Percentiles rank a stretch among this genome's conserved stretches.
Evolutionary conservation across 2,888 invertebrate genomes (phyloP).

Genomic region (Nowickia ferox): DNA sequence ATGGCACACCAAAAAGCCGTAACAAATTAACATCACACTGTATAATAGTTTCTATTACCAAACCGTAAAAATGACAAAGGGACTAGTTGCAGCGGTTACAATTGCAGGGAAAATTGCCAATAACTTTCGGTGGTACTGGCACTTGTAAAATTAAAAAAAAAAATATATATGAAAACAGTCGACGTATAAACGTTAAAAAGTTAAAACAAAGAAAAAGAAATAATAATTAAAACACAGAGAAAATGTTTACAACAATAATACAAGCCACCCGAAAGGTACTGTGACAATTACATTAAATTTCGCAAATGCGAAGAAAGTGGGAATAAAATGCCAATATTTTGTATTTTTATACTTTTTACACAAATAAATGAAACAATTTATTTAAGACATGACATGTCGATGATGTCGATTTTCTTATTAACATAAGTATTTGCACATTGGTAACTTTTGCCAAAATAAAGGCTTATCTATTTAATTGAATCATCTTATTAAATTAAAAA

Average conservation of each 20-base stretch:
- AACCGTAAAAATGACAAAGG: slow-evolving; percentile 3
- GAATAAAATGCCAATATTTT: no score
- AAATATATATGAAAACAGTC: slow-evolving; percentile 34
- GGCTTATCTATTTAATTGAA: neutral
- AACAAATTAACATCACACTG: slow-evolving; percentile 47
- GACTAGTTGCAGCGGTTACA: slow-evolving; percentile 14
- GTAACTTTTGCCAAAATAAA: neutral
- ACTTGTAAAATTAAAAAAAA: neutral
- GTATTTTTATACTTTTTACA: no score
- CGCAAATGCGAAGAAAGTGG: no score
- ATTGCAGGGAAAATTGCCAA: slow-evolving; percentile 25
- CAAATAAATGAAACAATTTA: no score
- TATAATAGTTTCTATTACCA: slow-evolving; percentile 49
- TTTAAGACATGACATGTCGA: no score
- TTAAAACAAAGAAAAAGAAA: slow-evolving; percentile 35
- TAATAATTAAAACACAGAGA: slow-evolving; percentile 2
- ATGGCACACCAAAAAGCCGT: slow-evolving; percentile 17
- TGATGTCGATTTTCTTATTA: no score
- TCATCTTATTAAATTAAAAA: neutral
- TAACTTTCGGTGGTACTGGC: slow-evolving; percentile 1
- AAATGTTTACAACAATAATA: slow-evolving; percentile 56
- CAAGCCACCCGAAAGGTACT: slow-evolving; percentile 48
- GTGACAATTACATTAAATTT: neutral
- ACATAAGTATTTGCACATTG: neutral
- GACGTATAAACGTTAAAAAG: slow-evolving; percentile 34